Percentiles rank a stretch among this genome's conserved stretches.
These are phyloP conservation scores for Chloroceryle amazona DNA, from an alignment of 2,797 vertebrate genomes.

Conservation along the genomic window DNA sequence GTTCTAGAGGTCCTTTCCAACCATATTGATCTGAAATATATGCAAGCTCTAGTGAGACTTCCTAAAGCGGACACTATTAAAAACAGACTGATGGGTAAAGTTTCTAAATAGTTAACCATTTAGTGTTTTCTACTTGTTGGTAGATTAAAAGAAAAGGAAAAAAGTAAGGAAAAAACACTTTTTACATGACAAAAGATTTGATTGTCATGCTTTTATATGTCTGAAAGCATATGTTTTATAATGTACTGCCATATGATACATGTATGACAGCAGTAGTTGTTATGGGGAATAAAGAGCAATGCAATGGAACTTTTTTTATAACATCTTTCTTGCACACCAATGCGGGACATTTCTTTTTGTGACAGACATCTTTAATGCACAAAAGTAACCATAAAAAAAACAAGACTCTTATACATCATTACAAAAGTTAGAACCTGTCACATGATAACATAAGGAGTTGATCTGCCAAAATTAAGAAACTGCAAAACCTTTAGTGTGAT, in stretches of 20 bases:
- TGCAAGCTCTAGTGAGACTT: background rate
- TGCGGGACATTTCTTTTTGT: background rate
- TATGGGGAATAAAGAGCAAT: background rate
- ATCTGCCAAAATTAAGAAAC: background rate
- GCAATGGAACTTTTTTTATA: background rate
- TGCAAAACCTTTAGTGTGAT: background rate
- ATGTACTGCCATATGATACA: background rate
- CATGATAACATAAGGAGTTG: background rate
- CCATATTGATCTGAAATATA: background rate
- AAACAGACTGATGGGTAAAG: background rate
- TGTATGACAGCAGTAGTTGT: background rate
- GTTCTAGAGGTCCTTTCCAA: background rate
- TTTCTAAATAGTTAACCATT: background rate
- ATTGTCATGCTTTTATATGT: background rate
- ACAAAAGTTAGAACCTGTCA: background rate
- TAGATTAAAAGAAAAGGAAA: background rate
- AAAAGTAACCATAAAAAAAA: background rate
- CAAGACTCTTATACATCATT: background rate
- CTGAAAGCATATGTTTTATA: background rate
- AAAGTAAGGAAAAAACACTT: background rate
- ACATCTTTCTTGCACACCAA: background rate
- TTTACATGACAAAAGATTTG: background rate
- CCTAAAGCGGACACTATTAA: background rate
- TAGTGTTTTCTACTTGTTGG: background rate
- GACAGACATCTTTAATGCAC: background rate